These are phyloP conservation scores for Pasiphila rectangulata DNA, from an alignment of 2,888 invertebrate species.

Conservation along the genomic window DNA sequence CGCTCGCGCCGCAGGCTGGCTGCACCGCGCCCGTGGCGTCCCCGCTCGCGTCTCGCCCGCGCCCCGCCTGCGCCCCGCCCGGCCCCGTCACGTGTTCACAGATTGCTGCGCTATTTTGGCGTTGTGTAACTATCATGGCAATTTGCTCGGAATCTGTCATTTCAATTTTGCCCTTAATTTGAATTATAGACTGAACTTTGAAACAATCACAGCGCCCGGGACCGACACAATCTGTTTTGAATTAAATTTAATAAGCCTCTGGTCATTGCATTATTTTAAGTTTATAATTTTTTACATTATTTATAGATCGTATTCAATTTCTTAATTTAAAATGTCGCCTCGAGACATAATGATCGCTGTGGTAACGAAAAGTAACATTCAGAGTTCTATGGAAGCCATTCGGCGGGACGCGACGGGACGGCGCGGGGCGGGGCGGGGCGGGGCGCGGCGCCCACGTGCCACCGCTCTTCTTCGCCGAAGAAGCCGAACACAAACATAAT, in stretches of 20 bases:
- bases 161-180: slow-evolving; percentile 23
- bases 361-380: slow-evolving; percentile 20
- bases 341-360: slow-evolving; percentile 18
- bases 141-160: slow-evolving; percentile 28
- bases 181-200: slow-evolving; percentile 22
- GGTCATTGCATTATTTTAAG: slow-evolving; percentile 12
- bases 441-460: background rate
- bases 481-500: slow-evolving; percentile 13
- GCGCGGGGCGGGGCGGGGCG: background rate
- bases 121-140: slow-evolving; percentile 26
- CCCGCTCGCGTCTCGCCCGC: slow-evolving; percentile 10
- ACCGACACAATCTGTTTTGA: slow-evolving; percentile 11
- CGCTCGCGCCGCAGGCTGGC: slow-evolving; percentile 24
- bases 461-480: slow-evolving; percentile 5
- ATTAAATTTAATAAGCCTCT: slow-evolving; percentile 20
- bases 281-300: slow-evolving; percentile 17
- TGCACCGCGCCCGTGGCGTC: slow-evolving; percentile 13
- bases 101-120: slow-evolving; percentile 10
- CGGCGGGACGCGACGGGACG: background rate
- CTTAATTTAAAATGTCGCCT: slow-evolving; percentile 23
- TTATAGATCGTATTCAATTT: slow-evolving; percentile 24
- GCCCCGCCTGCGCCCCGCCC: slow-evolving; percentile 12
- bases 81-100: slow-evolving; percentile 10
- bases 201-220: slow-evolving; percentile 15
- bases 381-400: slow-evolving; percentile 16